Base-by-base conservation (phyloP, 2,113 vertebrate species). In the Plotosus lineatus region DNA sequence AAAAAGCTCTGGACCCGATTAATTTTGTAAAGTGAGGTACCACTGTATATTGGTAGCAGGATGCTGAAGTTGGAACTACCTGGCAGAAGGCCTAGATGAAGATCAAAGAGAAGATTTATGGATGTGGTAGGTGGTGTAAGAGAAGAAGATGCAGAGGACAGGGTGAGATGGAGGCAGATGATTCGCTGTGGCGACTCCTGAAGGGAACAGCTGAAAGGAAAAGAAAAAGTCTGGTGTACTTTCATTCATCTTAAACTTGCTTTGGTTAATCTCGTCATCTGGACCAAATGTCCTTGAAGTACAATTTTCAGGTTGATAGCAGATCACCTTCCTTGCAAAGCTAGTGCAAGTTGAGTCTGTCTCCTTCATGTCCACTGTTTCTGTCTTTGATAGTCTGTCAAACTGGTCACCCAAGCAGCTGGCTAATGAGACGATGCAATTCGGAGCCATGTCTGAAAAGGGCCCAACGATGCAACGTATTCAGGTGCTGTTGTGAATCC, bases 401-500 rank as follows among this genome's bases (percentile, higher is more conserved):
- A 71, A 78, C 84, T 80, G 71, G 36, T 79, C 79, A 77, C 78
- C 71, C 50, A 79, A 56, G 78, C 85, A 89, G 66, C 86, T 85
- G 83, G 78, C 80, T 79, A 84, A 84, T 51, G 82, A 84, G 74
- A 5, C 17, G 3, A 12, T 75, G 85, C 42, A 28, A 26, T 71
- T 86, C 3, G 56, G 38, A 17, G 19, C 33, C 44, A 83, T 58
- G 77, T 85, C 83, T 84, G 83, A 83, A 75, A 51, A 77, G 11
- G 81, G 85, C 82, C 69, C 42, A 84, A 79, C 71, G 75, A 60
- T 65, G 76, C 68, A 83, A 50, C 82, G 79, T 68, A 75, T 36
- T 78, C 66, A 75, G 61, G 85, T 71, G 78, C 85, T 84, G 74
- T 83, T 75, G 71, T 82, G 77, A n/a, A 90, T 86, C 36, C 33